Base-by-base conservation (phyloP, 2,113 vertebrate genomes). In the Speoplatyrhinus poulsoni region DNA sequence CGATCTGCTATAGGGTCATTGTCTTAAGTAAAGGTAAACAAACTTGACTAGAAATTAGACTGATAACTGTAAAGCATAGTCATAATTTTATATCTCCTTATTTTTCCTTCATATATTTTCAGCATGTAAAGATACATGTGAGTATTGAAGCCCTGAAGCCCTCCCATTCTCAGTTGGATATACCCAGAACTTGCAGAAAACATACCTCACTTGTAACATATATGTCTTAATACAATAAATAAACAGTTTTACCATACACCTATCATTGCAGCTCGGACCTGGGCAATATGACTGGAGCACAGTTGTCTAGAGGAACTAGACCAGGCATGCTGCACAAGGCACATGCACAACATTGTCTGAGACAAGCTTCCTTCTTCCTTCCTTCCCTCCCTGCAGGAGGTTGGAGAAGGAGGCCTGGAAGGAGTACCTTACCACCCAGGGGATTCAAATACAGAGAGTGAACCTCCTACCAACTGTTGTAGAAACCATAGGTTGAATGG, bases 331-430 rank as follows among this genome's bases (percentile, higher is more conserved):
- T 63, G 73, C 76, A 62, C 62, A 7, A 70, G 73, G 36, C 60
- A 64, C 60, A 62, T 71, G 79, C 82, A 81, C 74, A 81, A 55
- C 54, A 81, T 87, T 85, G 79, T 87, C 74, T 67, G 76, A 69
- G 47, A 77, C 55, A 66, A 65, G n/a, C n/a, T n/a, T n/a, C n/a
- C n/a, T n/a, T n/a, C n/a, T n/a, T n/a, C n/a, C n/a, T n/a, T n/a
- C n/a, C n/a, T n/a, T n/a, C n/a, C n/a, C n/a, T n/a, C n/a, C n/a
- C n/a, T n/a, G n/a, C n/a, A n/a, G n/a, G n/a, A n/a, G n/a, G n/a
- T n/a, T n/a, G n/a, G n/a, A n/a, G n/a, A n/a, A n/a, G n/a, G n/a
- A n/a, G n/a, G n/a, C n/a, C n/a, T n/a, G n/a, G n/a, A n/a, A n/a
- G n/a, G n/a, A n/a, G n/a, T n/a, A n/a, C n/a, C n/a, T n/a, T n/a